Base-by-base conservation (phyloP, 2,888 invertebrate genomes). In the Tipula unca region DNA sequence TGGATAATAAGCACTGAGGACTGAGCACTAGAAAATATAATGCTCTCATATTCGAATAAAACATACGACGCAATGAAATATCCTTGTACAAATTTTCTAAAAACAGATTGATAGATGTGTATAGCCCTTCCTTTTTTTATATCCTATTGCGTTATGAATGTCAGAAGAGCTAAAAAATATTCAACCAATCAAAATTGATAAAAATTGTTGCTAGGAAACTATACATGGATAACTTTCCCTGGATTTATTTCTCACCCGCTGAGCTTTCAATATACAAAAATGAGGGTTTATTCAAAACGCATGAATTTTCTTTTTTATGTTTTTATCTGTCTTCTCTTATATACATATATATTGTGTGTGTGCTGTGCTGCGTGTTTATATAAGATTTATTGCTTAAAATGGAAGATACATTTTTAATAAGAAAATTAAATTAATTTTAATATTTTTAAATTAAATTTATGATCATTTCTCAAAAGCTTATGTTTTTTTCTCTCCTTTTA, bases 381-480 rank as follows among this genome's bases (percentile, higher is more conserved):
- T 69, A 69, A 69, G 69, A 69, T 69, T 69, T 69, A 69, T 69
- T 69, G 69, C 69, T 69, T 69, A 69, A 69, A 69, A 69, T 69
- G 69, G 69, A 69, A 69, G 69, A 69, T 69, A 69, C 13, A 17
- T 20, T 69, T 69, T 69, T 69, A 69, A 25, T 69, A 69, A 25
- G 25, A 69, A 69, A 69, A 69, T 69, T 69, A 25, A 69, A 69
- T 69, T 69, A 25, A 69, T 69, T 69, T 8, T 69, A 69, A 25
- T 69, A 69, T 69, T 69, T 69, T 69, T 69, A 69, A 69, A 69
- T 69, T 69, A 69, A 69, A 69, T 69, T 69, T 69, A 25, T 69
- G 69, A 69, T 69, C 69, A 69, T 69, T 69, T 69, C 25, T 69
- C 25, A 69, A 69, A 69, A 69, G 69, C 69, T 69, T 69, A 25